A percentile compares a stretch with the other conserved stretches of the same genome.
Conservation (phyloP, 2,113 vertebrate genomes). For the Pteronura brasiliensis region DNA sequence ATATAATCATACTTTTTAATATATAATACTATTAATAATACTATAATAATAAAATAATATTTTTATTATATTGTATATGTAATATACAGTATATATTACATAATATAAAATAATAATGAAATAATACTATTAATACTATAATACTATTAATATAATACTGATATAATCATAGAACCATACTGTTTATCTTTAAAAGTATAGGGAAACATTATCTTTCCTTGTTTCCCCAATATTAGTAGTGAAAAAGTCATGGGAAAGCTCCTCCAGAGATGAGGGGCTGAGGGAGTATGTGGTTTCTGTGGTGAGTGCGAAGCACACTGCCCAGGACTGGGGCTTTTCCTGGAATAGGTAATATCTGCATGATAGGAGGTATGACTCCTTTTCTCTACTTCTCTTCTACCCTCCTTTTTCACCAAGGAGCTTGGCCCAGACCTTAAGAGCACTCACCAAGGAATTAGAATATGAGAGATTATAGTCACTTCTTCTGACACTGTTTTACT, state of each 20-base stretch:
- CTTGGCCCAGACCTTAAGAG: neutral
- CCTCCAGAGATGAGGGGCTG: neutral
- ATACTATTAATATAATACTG: no score
- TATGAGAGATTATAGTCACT: neutral
- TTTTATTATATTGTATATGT: no score
- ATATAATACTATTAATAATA: no score
- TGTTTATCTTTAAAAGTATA: neutral
- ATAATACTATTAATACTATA: no score
- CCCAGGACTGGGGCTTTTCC: neutral
- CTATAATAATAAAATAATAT: no score
- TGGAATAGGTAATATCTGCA: neutral
- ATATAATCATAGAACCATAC: neutral
- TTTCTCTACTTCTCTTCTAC: neutral
- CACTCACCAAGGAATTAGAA: neutral
- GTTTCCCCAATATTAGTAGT: neutral
- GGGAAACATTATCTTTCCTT: neutral
- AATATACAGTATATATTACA: no score
- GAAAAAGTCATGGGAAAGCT: neutral
- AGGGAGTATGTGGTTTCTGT: neutral
- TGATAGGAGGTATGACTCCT: neutral
- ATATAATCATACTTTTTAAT: neutral
- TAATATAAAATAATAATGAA: no score
- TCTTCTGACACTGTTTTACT: neutral
- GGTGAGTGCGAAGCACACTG: neutral
- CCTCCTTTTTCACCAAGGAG: neutral